Conservation (phyloP, 2,888 invertebrate genomes). For the Chymomyza amoena region DNA sequence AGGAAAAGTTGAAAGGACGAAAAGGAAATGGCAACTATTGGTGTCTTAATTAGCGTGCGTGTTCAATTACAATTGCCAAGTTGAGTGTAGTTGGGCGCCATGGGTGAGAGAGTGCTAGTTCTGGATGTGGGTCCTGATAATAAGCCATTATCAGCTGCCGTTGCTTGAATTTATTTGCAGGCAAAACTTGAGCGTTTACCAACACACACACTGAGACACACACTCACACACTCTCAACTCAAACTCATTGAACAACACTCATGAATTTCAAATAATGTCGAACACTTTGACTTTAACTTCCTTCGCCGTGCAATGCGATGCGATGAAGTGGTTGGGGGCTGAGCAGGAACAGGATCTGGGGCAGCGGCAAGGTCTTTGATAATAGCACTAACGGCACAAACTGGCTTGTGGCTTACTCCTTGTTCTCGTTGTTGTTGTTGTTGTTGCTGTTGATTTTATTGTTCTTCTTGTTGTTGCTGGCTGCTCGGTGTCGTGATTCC, state of each 20-base stretch:
- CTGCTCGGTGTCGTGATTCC: constrained; percentile 60
- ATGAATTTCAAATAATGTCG: constrained; percentile 72
- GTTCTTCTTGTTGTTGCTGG: constrained; percentile 19
- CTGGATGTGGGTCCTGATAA: constrained; percentile 28
- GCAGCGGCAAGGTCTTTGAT: constrained; percentile 16
- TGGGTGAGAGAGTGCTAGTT: neutral
- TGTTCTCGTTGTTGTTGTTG: constrained; percentile 18
- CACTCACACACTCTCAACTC: constrained; percentile 10
- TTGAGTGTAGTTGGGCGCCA: neutral
- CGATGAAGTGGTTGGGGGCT: constrained; percentile 28
- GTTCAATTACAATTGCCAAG: constrained; percentile 56
- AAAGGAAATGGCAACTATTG: constrained; percentile 52
- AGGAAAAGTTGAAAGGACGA: constrained; percentile 20
- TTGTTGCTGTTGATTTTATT: constrained; percentile 20
- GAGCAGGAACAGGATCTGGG: too few relatives aligned
- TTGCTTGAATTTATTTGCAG: constrained; percentile 60
- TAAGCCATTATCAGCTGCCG: constrained; percentile 66
- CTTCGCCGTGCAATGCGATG: constrained; percentile 54
- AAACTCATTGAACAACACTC: constrained; percentile 53
- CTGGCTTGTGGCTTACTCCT: constrained; percentile 15
- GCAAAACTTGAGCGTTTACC: constrained; percentile 9
- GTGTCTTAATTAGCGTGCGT: constrained; percentile 70
- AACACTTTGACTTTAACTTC: constrained; percentile 71
- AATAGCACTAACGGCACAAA: neutral
- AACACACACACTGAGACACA: constrained; percentile 17